phyloP scores from a whole-genome alignment of 2,888 invertebrate species.

The Isoperla grammatica region DNA sequence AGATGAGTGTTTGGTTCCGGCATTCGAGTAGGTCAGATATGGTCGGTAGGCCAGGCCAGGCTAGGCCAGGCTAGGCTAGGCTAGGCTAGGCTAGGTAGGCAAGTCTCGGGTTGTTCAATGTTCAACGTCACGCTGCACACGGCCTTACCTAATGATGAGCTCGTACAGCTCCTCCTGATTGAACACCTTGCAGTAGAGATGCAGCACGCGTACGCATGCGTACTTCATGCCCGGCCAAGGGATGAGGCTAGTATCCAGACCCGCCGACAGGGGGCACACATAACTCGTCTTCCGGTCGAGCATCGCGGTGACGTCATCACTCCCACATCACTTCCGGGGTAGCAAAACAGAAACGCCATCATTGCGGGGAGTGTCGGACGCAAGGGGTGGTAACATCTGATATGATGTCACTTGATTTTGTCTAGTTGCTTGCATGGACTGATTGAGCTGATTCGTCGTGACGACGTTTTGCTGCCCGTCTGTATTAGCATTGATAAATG shows the following conservation, averaged over 20 bases:
- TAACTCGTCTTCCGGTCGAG: conserved; percentile 30
- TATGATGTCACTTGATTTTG: too few species aligned
- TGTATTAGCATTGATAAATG: too few species aligned
- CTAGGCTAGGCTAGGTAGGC: too few species aligned
- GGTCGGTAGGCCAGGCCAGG: too few species aligned
- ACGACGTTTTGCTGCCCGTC: too few species aligned
- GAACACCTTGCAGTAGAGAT: conserved; percentile 83
- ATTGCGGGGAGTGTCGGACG: background rate
- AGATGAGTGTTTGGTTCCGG: too few species aligned
- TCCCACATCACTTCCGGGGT: conserved; percentile 35
- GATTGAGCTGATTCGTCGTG: too few species aligned
- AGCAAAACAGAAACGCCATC: background rate
- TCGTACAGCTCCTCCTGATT: conserved; percentile 73
- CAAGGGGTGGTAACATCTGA: too few species aligned
- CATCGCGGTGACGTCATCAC: conserved; percentile 41
- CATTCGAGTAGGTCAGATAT: too few species aligned
- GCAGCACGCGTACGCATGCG: conserved; percentile 75
- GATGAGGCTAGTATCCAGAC: conserved; percentile 49
- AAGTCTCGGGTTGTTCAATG: too few species aligned
- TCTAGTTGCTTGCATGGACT: too few species aligned
- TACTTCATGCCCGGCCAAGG: conserved; percentile 81
- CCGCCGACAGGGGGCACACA: conserved; percentile 45
- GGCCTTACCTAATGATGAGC: conserved; percentile 67
- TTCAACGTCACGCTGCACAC: background rate
- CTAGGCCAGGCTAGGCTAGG: too few species aligned